Evolutionary conservation across 2,113 vertebrate species (phyloP).

Genomic region (Stigmatopora argus): DNA sequence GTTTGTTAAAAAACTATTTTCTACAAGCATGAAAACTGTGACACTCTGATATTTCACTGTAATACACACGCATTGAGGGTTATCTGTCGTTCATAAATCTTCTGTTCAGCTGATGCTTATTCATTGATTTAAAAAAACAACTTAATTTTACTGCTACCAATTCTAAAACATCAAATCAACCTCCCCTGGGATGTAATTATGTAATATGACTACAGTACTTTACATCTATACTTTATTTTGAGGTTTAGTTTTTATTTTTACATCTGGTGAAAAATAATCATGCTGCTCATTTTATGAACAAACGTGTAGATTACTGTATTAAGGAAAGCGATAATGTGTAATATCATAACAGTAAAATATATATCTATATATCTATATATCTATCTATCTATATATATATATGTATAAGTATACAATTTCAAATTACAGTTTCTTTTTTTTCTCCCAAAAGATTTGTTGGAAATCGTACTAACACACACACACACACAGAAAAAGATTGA

Average conservation of each 20-base stretch:
- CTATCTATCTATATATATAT: too few relatives aligned
- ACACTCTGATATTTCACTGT: background rate
- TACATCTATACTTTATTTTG: background rate
- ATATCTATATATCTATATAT: background rate
- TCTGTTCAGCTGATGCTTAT: too few relatives aligned
- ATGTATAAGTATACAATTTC: too few relatives aligned
- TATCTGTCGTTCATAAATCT: too few relatives aligned
- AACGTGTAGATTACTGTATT: background rate
- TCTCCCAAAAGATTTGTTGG: background rate
- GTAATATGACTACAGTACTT: background rate
- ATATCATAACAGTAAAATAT: background rate
- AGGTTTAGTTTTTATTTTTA: background rate
- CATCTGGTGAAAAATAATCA: background rate
- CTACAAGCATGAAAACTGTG: background rate
- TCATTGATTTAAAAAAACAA: too few relatives aligned
- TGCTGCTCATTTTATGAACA: background rate
- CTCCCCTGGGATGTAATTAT: background rate
- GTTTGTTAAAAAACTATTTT: background rate
- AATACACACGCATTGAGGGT: background rate
- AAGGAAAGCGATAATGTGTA: background rate
- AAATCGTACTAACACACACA: slow-evolving; percentile 34
- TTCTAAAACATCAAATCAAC: background rate
- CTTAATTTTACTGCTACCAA: background rate
- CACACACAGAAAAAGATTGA: slow-evolving; percentile 45
- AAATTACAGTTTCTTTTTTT: background rate